These are phyloP conservation scores for Ophiothrix spiculata DNA, from an alignment of 35 echinoderm and acorn worm species.

Conservation along the genomic window DNA sequence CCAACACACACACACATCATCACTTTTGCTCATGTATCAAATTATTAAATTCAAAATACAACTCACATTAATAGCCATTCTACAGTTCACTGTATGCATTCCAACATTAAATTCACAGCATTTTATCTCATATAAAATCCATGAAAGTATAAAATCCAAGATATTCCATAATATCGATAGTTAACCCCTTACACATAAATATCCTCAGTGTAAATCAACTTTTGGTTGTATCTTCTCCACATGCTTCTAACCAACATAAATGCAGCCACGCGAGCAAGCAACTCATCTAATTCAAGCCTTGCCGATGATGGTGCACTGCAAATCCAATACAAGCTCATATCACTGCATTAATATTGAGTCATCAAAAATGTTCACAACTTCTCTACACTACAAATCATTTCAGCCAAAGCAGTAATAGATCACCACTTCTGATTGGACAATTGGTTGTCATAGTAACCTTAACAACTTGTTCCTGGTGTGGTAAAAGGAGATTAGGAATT, in stretches of 20 bases:
- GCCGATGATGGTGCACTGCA: too few relatives aligned
- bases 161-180: not conserved
- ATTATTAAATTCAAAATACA: too few relatives aligned
- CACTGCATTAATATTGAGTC: not conserved
- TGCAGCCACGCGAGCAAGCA: constrained; percentile 1
- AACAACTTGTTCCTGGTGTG: constrained; percentile 11
- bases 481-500: constrained; percentile 5
- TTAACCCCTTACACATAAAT: too few relatives aligned
- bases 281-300: not conserved
- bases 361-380: too few relatives aligned
- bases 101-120: too few relatives aligned
- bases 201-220: too few relatives aligned
- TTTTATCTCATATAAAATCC: not conserved
- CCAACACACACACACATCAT: too few relatives aligned
- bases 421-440: not conserved
- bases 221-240: too few relatives aligned
- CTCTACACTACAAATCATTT: not conserved
- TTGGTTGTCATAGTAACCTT: constrained; percentile 3
- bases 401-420: not conserved
- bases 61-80: too few relatives aligned
- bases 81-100: too few relatives aligned
- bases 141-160: not conserved
- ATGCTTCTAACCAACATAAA: not conserved
- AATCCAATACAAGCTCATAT: not conserved
- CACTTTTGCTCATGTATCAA: too few relatives aligned